Base-by-base conservation (phyloP, 2,113 vertebrate genomes). In the Camelus bactrianus region DNA sequence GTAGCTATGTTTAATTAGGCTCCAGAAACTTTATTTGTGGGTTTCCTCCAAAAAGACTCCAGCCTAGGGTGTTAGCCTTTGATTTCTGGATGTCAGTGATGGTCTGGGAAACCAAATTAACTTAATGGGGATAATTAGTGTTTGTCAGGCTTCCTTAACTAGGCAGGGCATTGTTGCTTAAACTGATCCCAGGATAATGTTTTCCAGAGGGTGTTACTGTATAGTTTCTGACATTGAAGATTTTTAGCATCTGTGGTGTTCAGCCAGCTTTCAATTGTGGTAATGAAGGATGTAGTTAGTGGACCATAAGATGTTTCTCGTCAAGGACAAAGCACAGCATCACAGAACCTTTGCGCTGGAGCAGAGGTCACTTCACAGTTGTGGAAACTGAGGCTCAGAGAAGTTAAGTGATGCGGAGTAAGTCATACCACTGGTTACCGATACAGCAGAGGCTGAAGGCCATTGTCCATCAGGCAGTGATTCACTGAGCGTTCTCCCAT, bases 301-400 rank as follows among this genome's bases (percentile, higher is more conserved):
- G 13, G 64, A 75, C 13, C 46, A 42, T 0, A 8, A 91, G 17
- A 48, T 67, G 3, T 42, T 89, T 95, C 28, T 54, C 32, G 30
- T 35, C 35, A 46, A 70, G 19, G 19, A 8, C 6, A 8, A 11
- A 84, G 15, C 64, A 20, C n/a, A 67, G 48, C 50, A 58, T 64
- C 56, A 42, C 46, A 84, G 48, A 93, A 89, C 58, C 26, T 82
- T 60, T n/a, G 48, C 35, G 22, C 56, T 69, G n/a, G 62, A 35
- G n/a, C 15, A 17, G 35, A 91, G 6, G 38, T 38, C 13, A 30
- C 8, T 88, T 75, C 56, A 64, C 42, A 75, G 9, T 38, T 83
- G 65, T 73, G 58, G 69, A 94, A 96, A 76, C 56, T 28, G 76
- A 95, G 70, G 17, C 56, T 93, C 91, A 82, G 70, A 73, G 67